These are phyloP conservation scores for Pollachius pollachius DNA, from an alignment of 2,113 vertebrate species.

Conservation along the genomic window DNA sequence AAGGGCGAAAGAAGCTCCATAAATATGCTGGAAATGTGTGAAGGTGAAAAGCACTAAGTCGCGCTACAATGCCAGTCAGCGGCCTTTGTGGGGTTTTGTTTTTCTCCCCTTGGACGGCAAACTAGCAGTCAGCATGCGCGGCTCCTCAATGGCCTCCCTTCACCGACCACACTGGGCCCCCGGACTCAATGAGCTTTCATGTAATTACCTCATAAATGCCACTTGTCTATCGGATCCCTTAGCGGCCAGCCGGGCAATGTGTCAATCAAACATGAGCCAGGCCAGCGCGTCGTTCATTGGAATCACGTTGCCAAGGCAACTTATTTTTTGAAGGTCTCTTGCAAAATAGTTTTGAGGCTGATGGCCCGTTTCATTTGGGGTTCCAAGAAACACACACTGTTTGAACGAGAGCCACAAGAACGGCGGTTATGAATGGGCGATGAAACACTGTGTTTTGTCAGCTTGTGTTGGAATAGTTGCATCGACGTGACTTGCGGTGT, in stretches of 20 bases:
- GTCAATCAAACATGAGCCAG: constrained; percentile 68
- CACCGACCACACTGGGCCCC: constrained; percentile 28
- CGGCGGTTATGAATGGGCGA: constrained; percentile 16
- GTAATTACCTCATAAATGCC: constrained; percentile 80
- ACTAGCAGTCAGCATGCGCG: constrained; percentile 38
- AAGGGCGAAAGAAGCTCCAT: constrained; percentile 30
- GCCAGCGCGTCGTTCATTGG: constrained; percentile 48
- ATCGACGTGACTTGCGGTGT: not conserved
- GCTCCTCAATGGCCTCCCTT: constrained; percentile 20
- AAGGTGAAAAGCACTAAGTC: constrained; percentile 30
- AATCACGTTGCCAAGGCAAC: constrained; percentile 44
- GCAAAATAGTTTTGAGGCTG: no score
- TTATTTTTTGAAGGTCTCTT: constrained; percentile 31
- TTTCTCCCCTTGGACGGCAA: not conserved
- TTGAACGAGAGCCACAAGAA: constrained; percentile 2
- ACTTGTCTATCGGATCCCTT: constrained; percentile 70
- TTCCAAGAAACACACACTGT: not conserved
- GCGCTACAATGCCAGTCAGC: constrained; percentile 42
- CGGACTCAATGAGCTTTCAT: constrained; percentile 61
- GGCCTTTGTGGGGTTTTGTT: constrained; percentile 38
- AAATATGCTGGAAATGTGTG: constrained; percentile 64
- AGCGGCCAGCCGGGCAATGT: constrained; percentile 52
- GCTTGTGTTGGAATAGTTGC: constrained; percentile 2
- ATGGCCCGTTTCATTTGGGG: constrained; percentile 33
- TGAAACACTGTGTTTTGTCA: not conserved